These are phyloP conservation scores for Cryptosula pallasiana DNA, from an alignment of 2,888 invertebrate genomes.

Conservation along the genomic window DNA sequence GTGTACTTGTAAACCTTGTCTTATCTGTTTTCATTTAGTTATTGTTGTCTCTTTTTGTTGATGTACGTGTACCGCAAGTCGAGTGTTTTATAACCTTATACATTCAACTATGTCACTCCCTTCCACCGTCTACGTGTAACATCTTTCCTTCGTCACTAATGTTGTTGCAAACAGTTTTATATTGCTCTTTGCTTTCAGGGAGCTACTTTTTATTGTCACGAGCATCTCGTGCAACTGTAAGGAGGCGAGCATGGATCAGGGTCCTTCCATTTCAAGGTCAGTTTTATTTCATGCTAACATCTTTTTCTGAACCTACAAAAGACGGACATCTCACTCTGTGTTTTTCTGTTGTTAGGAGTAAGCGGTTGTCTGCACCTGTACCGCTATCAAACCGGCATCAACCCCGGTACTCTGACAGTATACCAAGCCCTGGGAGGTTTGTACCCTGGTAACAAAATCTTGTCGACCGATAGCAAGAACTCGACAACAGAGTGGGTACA, in stretches of 20 bases:
- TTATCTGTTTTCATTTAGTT: too few species aligned
- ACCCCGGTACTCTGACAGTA: neutral
- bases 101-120: neutral
- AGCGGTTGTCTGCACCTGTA: neutral
- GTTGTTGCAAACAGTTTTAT: too few species aligned
- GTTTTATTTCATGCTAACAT: neutral
- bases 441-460: constrained; percentile 2
- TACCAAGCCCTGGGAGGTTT: neutral
- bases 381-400: neutral
- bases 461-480: neutral
- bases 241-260: neutral
- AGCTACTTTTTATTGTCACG: neutral
- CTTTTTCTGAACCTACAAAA: neutral
- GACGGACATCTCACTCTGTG: neutral
- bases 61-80: too few species aligned
- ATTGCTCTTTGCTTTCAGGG: neutral
- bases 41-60: too few species aligned
- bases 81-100: too few species aligned
- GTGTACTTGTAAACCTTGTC: too few species aligned
- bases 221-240: neutral
- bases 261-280: neutral
- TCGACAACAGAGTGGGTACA: neutral
- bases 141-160: neutral
- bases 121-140: neutral
- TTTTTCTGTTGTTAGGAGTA: neutral